Percentiles rank a stretch among this genome's conserved stretches.
Evolutionary conservation across 2,888 invertebrate species (phyloP).

Genomic region (Idaea dimidiata): DNA sequence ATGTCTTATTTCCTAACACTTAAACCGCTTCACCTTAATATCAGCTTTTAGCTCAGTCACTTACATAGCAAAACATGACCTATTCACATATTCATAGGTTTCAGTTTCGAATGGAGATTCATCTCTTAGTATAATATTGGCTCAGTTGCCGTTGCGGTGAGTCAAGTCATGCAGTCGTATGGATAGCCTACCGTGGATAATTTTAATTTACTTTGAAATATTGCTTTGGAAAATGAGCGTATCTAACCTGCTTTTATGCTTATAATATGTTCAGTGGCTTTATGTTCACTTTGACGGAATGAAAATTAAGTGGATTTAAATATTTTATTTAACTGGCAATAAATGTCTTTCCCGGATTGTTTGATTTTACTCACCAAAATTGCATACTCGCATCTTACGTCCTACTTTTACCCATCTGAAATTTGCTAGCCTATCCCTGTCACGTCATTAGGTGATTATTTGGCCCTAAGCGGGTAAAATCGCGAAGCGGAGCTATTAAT

Average conservation of each 20-base stretch:
- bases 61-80: conserved; percentile 37
- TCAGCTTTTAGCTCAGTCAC: conserved; percentile 23
- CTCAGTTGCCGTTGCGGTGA: conserved; percentile 2
- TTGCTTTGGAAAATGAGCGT: neutral
- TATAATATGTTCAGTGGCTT: neutral
- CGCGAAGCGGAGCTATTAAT: too few relatives aligned
- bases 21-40: conserved; percentile 14
- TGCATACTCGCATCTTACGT: too few relatives aligned
- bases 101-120: conserved; percentile 33
- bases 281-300: neutral
- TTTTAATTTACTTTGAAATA: conserved; percentile 2
- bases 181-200: conserved; percentile 3
- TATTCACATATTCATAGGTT: conserved; percentile 33
- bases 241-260: neutral
- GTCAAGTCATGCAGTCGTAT: conserved; percentile 3
- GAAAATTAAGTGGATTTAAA: neutral
- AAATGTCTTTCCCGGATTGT: too few relatives aligned
- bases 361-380: too few relatives aligned
- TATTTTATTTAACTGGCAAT: neutral
- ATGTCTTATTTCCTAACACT: conserved; percentile 11
- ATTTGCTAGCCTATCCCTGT: too few relatives aligned
- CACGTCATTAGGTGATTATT: too few relatives aligned
- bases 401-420: too few relatives aligned
- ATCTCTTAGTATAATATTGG: conserved; percentile 5
- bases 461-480: too few relatives aligned